Percentiles rank a stretch among this genome's conserved stretches.
Evolutionary conservation across 2,113 vertebrate species (phyloP).

Genomic region (Microcebus jonahi): DNA sequence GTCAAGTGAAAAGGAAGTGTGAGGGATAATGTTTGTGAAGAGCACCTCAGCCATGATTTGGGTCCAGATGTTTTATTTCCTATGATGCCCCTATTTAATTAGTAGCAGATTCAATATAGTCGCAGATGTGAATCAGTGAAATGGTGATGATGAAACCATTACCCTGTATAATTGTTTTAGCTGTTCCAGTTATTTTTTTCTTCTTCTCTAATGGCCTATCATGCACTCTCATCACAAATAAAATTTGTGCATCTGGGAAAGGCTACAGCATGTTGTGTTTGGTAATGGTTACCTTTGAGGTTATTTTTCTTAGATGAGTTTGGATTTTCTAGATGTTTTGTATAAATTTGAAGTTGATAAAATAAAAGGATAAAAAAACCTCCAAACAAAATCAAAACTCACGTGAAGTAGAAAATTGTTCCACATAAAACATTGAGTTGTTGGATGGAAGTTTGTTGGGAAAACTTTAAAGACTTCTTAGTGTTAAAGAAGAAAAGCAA

Average conservation of each 20-base stretch:
- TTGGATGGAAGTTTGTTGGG: background rate
- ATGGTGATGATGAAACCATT: conserved; percentile 62
- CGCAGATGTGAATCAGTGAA: conserved; percentile 64
- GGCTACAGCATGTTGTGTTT: background rate
- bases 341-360: conserved; percentile 5
- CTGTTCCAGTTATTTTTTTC: conserved; percentile 47
- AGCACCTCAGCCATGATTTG: conserved; percentile 50
- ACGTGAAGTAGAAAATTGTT: background rate
- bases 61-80: conserved; percentile 76
- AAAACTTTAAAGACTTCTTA: background rate
- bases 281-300: conserved; percentile 47
- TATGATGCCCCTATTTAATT: conserved; percentile 69
- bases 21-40: conserved; percentile 12
- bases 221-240: conserved; percentile 44
- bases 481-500: background rate
- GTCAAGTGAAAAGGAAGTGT: background rate
- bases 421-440: conserved; percentile 3
- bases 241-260: conserved; percentile 49
- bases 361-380: background rate
- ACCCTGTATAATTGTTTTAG: conserved; percentile 71
- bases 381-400: conserved; percentile 4
- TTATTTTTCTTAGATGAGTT: conserved; percentile 55
- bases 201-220: conserved; percentile 60
- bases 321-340: conserved; percentile 37
- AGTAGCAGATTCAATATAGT: conserved; percentile 64